These are phyloP conservation scores for Lepidonotus clava DNA, from an alignment of 2,888 invertebrate genomes.

Conservation along the genomic window DNA sequence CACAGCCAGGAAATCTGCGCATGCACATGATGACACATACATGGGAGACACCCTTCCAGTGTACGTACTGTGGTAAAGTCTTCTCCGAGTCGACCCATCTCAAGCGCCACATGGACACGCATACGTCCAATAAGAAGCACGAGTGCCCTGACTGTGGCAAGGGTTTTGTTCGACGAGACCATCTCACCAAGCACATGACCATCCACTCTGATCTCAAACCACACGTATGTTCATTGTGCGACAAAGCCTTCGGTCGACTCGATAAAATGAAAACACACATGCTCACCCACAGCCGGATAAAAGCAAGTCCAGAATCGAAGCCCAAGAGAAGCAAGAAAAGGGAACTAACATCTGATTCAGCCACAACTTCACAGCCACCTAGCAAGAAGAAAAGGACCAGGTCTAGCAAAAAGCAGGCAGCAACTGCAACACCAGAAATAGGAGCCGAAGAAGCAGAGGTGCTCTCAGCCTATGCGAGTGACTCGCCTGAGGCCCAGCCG, in stretches of 20 bases:
- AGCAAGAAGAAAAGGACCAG: no score
- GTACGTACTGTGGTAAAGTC: not conserved
- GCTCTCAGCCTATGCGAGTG: no score
- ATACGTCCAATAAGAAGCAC: not conserved
- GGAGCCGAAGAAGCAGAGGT: no score
- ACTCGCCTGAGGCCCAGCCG: no score
- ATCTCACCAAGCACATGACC: conserved; percentile 39
- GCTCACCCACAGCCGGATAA: no score
- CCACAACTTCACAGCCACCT: no score
- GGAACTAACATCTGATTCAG: no score
- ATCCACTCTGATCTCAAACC: not conserved
- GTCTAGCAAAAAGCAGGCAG: no score
- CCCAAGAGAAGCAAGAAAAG: no score
- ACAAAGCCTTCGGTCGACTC: not conserved
- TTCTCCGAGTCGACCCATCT: not conserved
- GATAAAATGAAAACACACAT: conserved; percentile 1
- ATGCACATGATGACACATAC: not conserved
- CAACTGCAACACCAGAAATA: no score
- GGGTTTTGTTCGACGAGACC: not conserved
- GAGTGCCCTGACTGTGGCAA: not conserved
- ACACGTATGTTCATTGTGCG: not conserved
- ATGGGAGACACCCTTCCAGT: not conserved
- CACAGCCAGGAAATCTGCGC: not conserved
- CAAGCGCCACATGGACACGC: not conserved
- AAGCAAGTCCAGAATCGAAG: no score